Percentiles rank a stretch among this genome's conserved stretches.
phyloP scores from a whole-genome alignment of 2,113 vertebrate species.

The Odontesthes bonariensis region DNA sequence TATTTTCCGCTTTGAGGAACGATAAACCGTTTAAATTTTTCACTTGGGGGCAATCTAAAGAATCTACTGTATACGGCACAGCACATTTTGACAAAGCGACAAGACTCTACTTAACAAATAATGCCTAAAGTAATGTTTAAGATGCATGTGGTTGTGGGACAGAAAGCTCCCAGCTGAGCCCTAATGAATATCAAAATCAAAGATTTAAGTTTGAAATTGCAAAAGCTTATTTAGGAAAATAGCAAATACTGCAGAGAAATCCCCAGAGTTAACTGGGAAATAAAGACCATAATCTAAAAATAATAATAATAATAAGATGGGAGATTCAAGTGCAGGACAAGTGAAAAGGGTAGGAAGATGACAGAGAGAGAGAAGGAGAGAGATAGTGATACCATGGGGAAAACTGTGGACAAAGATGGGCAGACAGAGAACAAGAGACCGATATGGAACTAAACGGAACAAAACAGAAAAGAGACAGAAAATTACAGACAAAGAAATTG shows the following conservation, averaged over 20 bases:
- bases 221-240: no score
- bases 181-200: neutral
- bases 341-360: neutral
- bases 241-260: neutral
- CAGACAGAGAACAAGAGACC: constrained; percentile 26
- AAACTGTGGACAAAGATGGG: constrained; percentile 13
- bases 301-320: constrained; percentile 3
- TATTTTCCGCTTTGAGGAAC: neutral
- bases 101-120: neutral
- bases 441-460: constrained; percentile 41
- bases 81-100: neutral
- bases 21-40: constrained; percentile 24
- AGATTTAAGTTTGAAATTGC: neutral
- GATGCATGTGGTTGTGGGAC: constrained; percentile 13
- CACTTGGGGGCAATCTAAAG: constrained; percentile 10
- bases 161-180: neutral
- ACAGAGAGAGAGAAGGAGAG: constrained; percentile 3
- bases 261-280: neutral
- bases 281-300: neutral
- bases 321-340: constrained; percentile 1
- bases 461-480: constrained; percentile 44
- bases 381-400: neutral
- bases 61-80: neutral
- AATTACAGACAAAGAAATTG: constrained; percentile 63
- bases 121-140: constrained; percentile 1